Conservation (phyloP, 2,113 vertebrate species). For the Paramormyrops kingsleyae region DNA sequence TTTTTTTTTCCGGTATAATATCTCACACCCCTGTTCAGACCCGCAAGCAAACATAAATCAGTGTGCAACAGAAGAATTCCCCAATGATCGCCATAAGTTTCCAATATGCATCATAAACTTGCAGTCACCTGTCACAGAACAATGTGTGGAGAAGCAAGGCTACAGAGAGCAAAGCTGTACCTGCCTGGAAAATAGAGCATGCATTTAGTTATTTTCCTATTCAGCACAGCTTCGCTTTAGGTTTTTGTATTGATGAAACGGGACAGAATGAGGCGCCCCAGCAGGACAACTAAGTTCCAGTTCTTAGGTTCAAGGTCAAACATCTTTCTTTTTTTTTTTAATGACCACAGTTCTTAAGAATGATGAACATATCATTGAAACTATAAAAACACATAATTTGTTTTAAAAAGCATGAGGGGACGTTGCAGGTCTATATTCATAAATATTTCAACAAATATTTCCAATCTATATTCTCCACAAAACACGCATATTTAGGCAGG, state of each 20-base stretch:
- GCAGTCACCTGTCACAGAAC: background rate
- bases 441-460: background rate
- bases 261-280: background rate
- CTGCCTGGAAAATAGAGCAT: background rate
- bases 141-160: background rate
- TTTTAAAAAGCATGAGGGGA: background rate
- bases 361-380: background rate
- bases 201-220: background rate
- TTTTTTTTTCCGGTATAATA: background rate
- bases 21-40: background rate
- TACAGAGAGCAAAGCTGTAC: background rate
- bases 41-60: background rate
- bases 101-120: background rate
- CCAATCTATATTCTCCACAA: background rate
- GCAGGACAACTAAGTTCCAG: background rate
- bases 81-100: background rate
- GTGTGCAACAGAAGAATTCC: background rate
- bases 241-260: background rate
- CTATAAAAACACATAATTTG: background rate
- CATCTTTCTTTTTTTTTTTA: background rate
- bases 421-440: background rate
- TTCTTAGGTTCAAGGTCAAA: conserved; percentile 8
- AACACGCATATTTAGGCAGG: background rate
- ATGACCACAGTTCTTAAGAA: background rate
- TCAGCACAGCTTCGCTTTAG: background rate